Percentiles rank a stretch among this genome's conserved stretches.
Evolutionary conservation across 2,113 vertebrate species (phyloP).

Genomic region (Gymnocephalus cernua): DNA sequence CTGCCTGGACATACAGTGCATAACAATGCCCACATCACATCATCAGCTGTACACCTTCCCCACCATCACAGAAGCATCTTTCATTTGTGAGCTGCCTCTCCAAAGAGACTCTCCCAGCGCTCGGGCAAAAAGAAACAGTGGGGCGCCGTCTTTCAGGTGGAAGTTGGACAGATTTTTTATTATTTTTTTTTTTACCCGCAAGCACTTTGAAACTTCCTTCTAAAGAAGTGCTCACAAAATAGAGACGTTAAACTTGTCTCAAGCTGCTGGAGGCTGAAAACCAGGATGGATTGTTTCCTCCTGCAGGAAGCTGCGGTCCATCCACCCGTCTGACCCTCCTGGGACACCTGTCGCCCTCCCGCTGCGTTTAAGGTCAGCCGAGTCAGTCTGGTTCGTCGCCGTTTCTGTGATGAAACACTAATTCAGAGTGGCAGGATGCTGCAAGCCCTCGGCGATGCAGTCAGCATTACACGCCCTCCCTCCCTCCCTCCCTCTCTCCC

Average conservation of each 20-base stretch:
- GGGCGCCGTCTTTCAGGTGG: neutral
- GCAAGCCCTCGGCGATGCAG: neutral
- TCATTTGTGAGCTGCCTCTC: slow-evolving; percentile 16
- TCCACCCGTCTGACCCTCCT: slow-evolving; percentile 28
- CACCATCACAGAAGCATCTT: neutral
- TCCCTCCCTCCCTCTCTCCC: no score
- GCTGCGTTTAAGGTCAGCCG: neutral
- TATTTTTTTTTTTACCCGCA: slow-evolving; percentile 3
- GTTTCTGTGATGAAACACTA: slow-evolving; percentile 3
- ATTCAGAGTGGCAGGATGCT: slow-evolving; percentile 23
- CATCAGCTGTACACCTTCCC: slow-evolving; percentile 9
- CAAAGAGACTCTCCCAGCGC: slow-evolving; percentile 7
- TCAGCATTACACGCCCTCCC: slow-evolving; percentile 16
- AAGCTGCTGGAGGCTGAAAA: slow-evolving; percentile 21
- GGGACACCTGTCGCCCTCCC: neutral
- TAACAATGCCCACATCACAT: slow-evolving; percentile 7
- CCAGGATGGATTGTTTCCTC: neutral
- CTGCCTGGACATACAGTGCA: neutral
- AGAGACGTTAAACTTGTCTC: slow-evolving; percentile 8
- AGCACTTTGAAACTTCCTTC: slow-evolving; percentile 52
- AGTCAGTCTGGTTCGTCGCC: neutral
- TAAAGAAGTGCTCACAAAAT: slow-evolving; percentile 8
- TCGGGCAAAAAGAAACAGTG: neutral
- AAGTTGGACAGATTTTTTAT: slow-evolving; percentile 42
- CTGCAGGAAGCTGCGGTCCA: neutral